These are phyloP conservation scores for Anticlea derivata DNA, from an alignment of 2,888 invertebrate genomes.

Conservation along the genomic window DNA sequence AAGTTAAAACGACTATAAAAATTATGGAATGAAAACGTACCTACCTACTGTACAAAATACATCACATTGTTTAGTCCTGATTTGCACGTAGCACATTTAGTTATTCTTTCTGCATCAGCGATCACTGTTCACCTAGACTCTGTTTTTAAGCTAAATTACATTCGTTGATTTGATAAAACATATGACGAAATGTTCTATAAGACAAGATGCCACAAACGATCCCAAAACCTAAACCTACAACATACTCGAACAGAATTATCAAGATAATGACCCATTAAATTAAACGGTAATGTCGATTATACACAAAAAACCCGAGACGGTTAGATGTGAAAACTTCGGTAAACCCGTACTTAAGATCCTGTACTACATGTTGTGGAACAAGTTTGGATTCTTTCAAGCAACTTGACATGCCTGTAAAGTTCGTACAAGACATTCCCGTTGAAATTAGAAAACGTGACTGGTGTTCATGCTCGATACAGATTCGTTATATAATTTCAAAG, in stretches of 20 bases:
- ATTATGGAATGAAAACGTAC: no score
- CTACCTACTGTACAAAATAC: not conserved
- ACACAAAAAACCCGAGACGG: conserved; percentile 39
- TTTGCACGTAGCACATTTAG: no score
- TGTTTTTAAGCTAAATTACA: no score
- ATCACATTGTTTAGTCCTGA: no score
- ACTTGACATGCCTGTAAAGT: conserved; percentile 38
- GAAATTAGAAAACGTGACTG: conserved; percentile 28
- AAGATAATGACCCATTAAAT: conserved; percentile 6
- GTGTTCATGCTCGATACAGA: conserved; percentile 11
- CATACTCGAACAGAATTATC: not conserved
- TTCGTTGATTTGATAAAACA: no score
- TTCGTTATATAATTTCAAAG: conserved; percentile 4
- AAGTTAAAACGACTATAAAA: no score
- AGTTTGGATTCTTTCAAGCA: conserved; percentile 40
- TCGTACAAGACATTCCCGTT: conserved; percentile 30
- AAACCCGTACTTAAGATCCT: conserved; percentile 50
- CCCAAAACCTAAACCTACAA: no score
- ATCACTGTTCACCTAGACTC: no score
- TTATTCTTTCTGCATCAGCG: no score
- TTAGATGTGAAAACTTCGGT: conserved; percentile 43
- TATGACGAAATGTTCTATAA: no score
- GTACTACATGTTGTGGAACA: conserved; percentile 41
- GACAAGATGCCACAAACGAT: no score
- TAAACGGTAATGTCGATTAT: conserved; percentile 1